Evolutionary conservation across 2,113 vertebrate species (phyloP), one percentile per base, ranked within the genome.

Genomic region (Xenopus borealis): DNA sequence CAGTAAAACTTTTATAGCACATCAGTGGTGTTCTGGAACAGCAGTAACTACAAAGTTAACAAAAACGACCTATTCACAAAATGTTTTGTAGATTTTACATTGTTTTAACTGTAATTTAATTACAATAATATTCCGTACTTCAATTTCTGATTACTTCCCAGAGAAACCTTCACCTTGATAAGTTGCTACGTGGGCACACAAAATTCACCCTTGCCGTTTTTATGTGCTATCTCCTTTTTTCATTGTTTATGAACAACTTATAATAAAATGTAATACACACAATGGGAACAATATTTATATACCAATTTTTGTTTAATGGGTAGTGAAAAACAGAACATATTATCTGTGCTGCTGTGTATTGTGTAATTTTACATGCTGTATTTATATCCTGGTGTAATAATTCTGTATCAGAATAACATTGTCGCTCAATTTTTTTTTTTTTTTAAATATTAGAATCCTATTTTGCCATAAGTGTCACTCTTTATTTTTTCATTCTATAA

Each of bases 361-460:
- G 78, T 84, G 75, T 75, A 71, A 20, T 69, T 74, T 27, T 65
- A 20, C 17, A 13, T 12, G 46, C 72, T 85, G 86, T 87, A 85
- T 62, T 78, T 84, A 62, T 86, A 86, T 80, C 52, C 50, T 86
- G 85, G 82, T 85, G 81, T 83, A 85, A 90, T 85, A 89, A 86
- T 91, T 92, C 89, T 92, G 88, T 91, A 92, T 92, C 89, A 92
- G 90, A 92, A 91, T 89, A 88, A 88, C 81, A 83, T 80, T 80
- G 82, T 84, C 10, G 80, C 84, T 88, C 84, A 83, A 85, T 90
- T 90, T 2, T 90, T 27, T 2, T 27, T 27, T n/a, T 27, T 87
- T 85, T 88, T 89, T 89, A 88, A 88, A 87, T 88, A 89, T 87
- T 87, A 88, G 80, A 88, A 85, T 71, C 79, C 87, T 89, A 86